A percentile compares a stretch with the other conserved stretches of the same genome.
Evolutionary conservation across 2,113 vertebrate species (phyloP).

Genomic region (Engraulis encrasicolus): DNA sequence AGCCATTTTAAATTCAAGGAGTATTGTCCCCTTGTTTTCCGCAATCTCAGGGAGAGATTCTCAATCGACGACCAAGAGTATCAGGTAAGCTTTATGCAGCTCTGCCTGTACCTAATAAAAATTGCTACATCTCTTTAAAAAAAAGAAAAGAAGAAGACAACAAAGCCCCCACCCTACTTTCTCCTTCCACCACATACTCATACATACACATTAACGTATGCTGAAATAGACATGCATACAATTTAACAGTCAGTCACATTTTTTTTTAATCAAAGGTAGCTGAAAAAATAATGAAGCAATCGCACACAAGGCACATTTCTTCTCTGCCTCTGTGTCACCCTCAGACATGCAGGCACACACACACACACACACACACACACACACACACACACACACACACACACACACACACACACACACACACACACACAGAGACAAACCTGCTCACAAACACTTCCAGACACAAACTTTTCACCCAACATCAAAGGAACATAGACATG

Average conservation of each 20-base stretch:
- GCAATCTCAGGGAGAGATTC: constrained; percentile 88
- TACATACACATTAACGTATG: neutral
- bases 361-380: neutral
- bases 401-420: neutral
- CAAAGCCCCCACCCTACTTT: too few relatives aligned
- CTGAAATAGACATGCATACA: neutral
- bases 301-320: too few relatives aligned
- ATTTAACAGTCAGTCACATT: neutral
- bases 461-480: neutral
- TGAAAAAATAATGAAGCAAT: neutral
- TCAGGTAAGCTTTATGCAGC: constrained; percentile 66
- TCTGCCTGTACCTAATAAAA: neutral
- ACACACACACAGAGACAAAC: too few relatives aligned
- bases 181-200: neutral
- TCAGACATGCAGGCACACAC: neutral
- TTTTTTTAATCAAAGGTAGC: too few relatives aligned
- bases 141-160: neutral
- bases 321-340: too few relatives aligned
- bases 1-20: constrained; percentile 94
- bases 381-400: neutral
- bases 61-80: constrained; percentile 89
- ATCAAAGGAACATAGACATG: neutral
- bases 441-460: too few relatives aligned
- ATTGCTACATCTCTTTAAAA: neutral
- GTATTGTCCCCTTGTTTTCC: constrained; percentile 91